These are phyloP conservation scores for Bilobella aurantiaca DNA, from an alignment of 1,140 invertebrate genomes.

Conservation along the genomic window DNA sequence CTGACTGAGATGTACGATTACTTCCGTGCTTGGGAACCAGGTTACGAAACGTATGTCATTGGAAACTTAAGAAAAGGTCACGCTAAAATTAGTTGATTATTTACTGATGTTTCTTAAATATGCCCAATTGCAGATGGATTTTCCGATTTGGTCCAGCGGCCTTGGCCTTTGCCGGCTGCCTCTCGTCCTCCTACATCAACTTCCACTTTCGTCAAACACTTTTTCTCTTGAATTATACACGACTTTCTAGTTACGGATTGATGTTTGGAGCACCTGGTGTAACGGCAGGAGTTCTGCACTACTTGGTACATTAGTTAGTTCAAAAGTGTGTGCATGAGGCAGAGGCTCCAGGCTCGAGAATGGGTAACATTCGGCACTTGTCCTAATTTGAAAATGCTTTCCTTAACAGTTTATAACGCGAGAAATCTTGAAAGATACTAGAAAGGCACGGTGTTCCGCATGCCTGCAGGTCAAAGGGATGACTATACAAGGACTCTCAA, in stretches of 20 bases:
- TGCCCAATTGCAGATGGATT: slow-evolving; percentile 22
- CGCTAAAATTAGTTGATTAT: neutral
- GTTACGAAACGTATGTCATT: neutral
- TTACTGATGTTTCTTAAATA: too few species aligned
- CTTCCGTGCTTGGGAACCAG: neutral
- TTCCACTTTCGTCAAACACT: slow-evolving; percentile 18
- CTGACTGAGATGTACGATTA: neutral
- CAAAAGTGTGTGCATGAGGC: neutral
- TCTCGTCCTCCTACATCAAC: slow-evolving; percentile 18
- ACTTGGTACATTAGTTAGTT: slow-evolving; percentile 21
- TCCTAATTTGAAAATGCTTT: slow-evolving; percentile 9
- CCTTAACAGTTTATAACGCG: slow-evolving; percentile 41
- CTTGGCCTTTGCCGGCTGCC: neutral
- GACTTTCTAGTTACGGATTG: slow-evolving; percentile 10
- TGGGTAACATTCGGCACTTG: too few species aligned
- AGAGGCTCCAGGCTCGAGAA: neutral
- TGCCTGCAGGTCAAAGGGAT: slow-evolving; percentile 44
- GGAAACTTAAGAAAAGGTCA: neutral
- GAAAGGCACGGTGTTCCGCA: slow-evolving; percentile 38
- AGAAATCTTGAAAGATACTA: slow-evolving; percentile 38
- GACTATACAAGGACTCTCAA: slow-evolving; percentile 37
- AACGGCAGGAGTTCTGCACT: neutral
- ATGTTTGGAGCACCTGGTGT: slow-evolving; percentile 8
- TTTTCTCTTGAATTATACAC: slow-evolving; percentile 1
- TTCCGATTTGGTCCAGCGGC: slow-evolving; percentile 2